Conservation (phyloP, 2,797 vertebrate genomes). For the Takifugu rubripes region DNA sequence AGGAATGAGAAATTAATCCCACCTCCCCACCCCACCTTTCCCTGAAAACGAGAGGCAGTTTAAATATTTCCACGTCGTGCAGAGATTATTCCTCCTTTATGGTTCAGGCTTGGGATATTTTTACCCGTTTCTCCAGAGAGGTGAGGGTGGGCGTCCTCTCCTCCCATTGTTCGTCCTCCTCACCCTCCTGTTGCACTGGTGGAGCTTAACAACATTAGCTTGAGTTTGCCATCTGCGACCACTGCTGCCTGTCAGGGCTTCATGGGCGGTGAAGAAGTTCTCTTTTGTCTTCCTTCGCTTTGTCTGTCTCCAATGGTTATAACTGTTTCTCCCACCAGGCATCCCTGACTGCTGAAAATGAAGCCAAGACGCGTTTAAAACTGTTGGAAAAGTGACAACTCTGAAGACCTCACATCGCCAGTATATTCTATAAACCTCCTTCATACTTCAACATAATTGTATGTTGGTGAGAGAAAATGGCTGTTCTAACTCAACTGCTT, state of each 20-base stretch:
- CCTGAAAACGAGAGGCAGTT: constrained; percentile 70
- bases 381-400: constrained; percentile 4
- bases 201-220: constrained; percentile 51
- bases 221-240: constrained; percentile 56
- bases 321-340: constrained; percentile 54
- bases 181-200: constrained; percentile 28
- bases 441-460: no score
- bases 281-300: constrained; percentile 12
- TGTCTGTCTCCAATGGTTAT: constrained; percentile 33
- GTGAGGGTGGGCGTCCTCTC: constrained; percentile 41
- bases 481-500: no score
- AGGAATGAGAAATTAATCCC: constrained; percentile 62
- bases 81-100: constrained; percentile 54
- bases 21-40: neutral
- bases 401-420: neutral
- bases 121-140: constrained; percentile 35
- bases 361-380: constrained; percentile 35
- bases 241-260: constrained; percentile 43
- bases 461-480: no score
- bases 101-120: constrained; percentile 47
- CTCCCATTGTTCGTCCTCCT: constrained; percentile 42
- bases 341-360: neutral
- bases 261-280: constrained; percentile 17
- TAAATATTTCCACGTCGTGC: constrained; percentile 63
- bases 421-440: no score